phyloP scores from a whole-genome alignment of 2,797 vertebrate species.

The Petrocephalus schoutedeni region DNA sequence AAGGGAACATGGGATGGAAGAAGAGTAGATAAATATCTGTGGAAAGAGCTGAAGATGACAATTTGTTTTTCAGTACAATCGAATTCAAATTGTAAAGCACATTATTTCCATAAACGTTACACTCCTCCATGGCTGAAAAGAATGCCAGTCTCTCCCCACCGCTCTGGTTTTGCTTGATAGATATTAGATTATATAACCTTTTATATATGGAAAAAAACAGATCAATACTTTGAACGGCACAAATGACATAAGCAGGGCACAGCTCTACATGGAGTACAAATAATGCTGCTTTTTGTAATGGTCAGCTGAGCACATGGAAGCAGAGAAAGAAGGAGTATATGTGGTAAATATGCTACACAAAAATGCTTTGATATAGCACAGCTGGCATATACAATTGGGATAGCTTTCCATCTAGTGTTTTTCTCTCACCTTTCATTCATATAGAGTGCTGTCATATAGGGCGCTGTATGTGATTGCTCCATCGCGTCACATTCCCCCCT shows the following conservation, averaged over 20 bases:
- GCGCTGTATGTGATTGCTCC: not conserved
- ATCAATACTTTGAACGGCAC: conserved; percentile 43
- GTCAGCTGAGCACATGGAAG: not conserved
- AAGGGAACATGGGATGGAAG: not conserved
- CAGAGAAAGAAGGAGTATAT: not conserved
- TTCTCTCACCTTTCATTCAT: not conserved
- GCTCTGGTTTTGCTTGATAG: conserved; percentile 43
- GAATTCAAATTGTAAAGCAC: not conserved
- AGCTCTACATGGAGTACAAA: conserved; percentile 15
- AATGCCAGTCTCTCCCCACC: not conserved
- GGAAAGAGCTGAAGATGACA: not conserved
- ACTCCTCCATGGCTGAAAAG: not conserved
- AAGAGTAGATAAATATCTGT: not conserved
- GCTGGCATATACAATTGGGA: not conserved
- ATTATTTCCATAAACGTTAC: not conserved
- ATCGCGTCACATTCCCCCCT: not conserved
- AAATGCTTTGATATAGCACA: not conserved
- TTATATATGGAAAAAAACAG: conserved; percentile 52
- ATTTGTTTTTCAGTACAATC: not conserved
- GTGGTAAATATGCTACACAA: not conserved
- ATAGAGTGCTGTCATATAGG: not conserved
- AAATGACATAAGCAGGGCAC: conserved; percentile 27
- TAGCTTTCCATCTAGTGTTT: not conserved
- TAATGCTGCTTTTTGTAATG: not conserved
- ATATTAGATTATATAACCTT: conserved; percentile 69